Percentiles rank a stretch among this genome's conserved stretches.
These are phyloP conservation scores for Erebia ligea DNA, from an alignment of 2,888 invertebrate species.

Conservation along the genomic window DNA sequence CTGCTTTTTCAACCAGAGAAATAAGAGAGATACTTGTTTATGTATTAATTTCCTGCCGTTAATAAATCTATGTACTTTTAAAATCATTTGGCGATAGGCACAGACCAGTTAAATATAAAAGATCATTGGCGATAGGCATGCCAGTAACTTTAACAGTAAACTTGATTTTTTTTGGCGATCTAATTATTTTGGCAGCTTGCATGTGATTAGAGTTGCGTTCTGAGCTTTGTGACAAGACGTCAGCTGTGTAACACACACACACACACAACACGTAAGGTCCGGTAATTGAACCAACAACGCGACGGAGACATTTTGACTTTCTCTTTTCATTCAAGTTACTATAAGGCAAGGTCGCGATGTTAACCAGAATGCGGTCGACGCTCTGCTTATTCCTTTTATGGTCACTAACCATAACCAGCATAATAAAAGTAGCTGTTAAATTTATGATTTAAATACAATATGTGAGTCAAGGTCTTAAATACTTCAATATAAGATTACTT, in stretches of 20 bases:
- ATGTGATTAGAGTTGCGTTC: too few relatives aligned
- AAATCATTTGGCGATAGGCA: neutral
- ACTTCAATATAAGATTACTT: neutral
- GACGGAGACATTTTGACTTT: slow-evolving; percentile 65
- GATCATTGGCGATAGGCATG: too few relatives aligned
- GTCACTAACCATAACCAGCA: neutral
- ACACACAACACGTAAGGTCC: too few relatives aligned
- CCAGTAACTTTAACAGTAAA: too few relatives aligned
- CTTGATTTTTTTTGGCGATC: too few relatives aligned
- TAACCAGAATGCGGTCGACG: slow-evolving; percentile 39
- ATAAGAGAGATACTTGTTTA: too few relatives aligned
- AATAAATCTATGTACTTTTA: neutral
- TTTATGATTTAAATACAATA: neutral
- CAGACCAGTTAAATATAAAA: too few relatives aligned
- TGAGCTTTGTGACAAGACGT: slow-evolving; percentile 53
- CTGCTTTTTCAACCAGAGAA: too few relatives aligned
- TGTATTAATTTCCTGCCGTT: too few relatives aligned
- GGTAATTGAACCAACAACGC: slow-evolving; percentile 55
- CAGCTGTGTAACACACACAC: too few relatives aligned
- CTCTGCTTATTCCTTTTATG: slow-evolving; percentile 15
- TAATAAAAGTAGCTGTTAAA: slow-evolving; percentile 8
- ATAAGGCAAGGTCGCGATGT: slow-evolving; percentile 65
- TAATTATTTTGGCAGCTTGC: too few relatives aligned
- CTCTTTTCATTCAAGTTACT: slow-evolving; percentile 65
- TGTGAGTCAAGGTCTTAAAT: slow-evolving; percentile 1